Base-by-base conservation (phyloP, 1,140 invertebrate species). In the Drosophila nasuta region DNA sequence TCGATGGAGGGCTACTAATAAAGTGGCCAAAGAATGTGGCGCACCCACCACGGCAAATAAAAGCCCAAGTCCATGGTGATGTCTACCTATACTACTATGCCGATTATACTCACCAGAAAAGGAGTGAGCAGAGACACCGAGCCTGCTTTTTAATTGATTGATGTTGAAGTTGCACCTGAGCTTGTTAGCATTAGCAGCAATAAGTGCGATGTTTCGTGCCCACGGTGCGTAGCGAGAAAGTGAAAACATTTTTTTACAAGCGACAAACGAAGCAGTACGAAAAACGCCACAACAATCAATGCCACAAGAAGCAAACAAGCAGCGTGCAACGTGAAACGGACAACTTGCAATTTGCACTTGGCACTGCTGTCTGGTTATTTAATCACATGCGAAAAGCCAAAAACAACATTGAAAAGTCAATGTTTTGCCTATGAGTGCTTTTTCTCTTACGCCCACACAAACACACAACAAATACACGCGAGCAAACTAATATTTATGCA, bases 201-300 rank as follows among this genome's bases (percentile, higher is more conserved):
- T 73, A 77, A 74, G 80, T 77, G 80, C 77, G 74, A 88, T 83
- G 69, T 78, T 72, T 83, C 80, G 77, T 83, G 80, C 64, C 83
- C 83, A 75, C 70, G 77, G 81, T 89, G 83, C 85, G 83, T 87
- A 57, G 65, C 83, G 85, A 83, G 74, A 87, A 87, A 87, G 83
- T 88, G 83, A 82, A 83, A 87, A 83, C 83, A 87, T 87, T 79
- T 82, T 82, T 77, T 82, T 77, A 51, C 54, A 35, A 71, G 51
- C 38, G 60, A 59, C 58, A 66, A 68, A 75, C 20, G 20, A 25
- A 25, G 20, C 20, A 25, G 20, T 25, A 45, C 59, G n/a, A 41
- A 68, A 72, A 58, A 52, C 17, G 48, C 54, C 43, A 69, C 46
- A 58, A 38, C 3, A 38, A 38, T 38, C 35, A 38, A 38, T 38